Evolutionary conservation across 2,113 vertebrate species (phyloP), one percentile per base, ranked within the genome.

Genomic region (Dicrurus megarhynchus): DNA sequence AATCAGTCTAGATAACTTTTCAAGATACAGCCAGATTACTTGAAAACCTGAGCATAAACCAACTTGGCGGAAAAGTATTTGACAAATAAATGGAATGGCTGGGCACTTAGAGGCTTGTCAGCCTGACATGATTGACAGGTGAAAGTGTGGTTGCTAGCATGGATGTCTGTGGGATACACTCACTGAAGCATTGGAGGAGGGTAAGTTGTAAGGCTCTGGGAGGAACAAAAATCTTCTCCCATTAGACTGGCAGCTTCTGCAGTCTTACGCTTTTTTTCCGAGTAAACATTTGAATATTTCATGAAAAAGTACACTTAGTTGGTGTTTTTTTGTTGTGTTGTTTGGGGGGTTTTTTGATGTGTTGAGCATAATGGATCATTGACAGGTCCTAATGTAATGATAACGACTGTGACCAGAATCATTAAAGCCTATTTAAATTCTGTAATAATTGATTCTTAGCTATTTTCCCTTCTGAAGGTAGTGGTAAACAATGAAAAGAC

Each of bases 321-420:
- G 39, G 13, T 1, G 0, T 1, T 30, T 44, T 47, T 61, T 46
- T 49, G n/a, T n/a, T n/a, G n/a, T 64, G 12, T 49, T 49, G 22
- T 41, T 68, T 49, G 44, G 16, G 16, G 17, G 11, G 1, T 10
- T 71, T 85, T 30, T 55, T 6, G 2, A 17, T 55, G 15, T 53
- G 24, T 68, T 10, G 26, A n/a, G 30, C 32, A 18, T 28, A 65
- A 81, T 65, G 35, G 18, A 37, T 69, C 41, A 33, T 41, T 76
- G 63, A 32, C 32, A 33, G 18, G 15, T 83, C 41, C 41, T 76
- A 35, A 61, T 42, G 55, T 16, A 11, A 27, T 0, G 1, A 7
- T 70, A 17, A 50, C 13, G 70, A 10, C 39, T 56, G 52, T 55
- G 33, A 64, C 24, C 32, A 76, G 33, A 64, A 33, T 64, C 16